phyloP scores from a whole-genome alignment of 2,797 vertebrate genomes.

The Microctenopoma stevenorrisi region DNA sequence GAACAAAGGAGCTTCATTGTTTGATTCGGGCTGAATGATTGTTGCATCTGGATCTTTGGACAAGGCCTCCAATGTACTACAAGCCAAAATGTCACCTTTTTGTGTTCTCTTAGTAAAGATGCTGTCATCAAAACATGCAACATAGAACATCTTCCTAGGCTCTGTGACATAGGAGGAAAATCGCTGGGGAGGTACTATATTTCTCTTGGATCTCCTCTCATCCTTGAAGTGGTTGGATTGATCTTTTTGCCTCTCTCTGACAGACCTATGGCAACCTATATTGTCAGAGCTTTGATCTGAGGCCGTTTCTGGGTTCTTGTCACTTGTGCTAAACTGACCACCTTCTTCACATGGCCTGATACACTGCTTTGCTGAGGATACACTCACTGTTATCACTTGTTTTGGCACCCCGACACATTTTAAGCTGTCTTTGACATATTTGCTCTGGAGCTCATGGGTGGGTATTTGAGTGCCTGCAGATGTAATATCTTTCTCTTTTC shows the following conservation, averaged over 20 bases:
- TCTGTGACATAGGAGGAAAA: constrained; percentile 92
- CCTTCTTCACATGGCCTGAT: constrained; percentile 16
- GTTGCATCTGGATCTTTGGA: constrained; percentile 35
- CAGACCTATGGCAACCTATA: neutral
- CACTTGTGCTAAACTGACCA: neutral
- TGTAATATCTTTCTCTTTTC: constrained; percentile 25
- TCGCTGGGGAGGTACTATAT: constrained; percentile 89
- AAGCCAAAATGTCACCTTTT: constrained; percentile 66
- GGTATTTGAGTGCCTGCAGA: constrained; percentile 54
- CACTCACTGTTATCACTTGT: constrained; percentile 3
- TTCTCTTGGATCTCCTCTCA: constrained; percentile 85
- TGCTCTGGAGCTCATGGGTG: constrained; percentile 66
- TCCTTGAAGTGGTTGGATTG: constrained; percentile 66
- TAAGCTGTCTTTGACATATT: constrained; percentile 11
- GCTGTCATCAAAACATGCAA: constrained; percentile 82
- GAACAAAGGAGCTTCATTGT: constrained; percentile 13
- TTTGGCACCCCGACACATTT: constrained; percentile 5
- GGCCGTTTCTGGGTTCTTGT: constrained; percentile 24
- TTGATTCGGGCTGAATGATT: constrained; percentile 44
- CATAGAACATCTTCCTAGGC: constrained; percentile 83
- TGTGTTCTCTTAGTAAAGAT: constrained; percentile 75
- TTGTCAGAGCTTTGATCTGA: constrained; percentile 17
- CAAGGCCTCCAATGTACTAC: constrained; percentile 13
- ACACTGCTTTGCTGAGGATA: constrained; percentile 6
- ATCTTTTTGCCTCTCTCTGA: constrained; percentile 31